These are phyloP conservation scores for Aspidapion aeneum DNA, from an alignment of 2,888 invertebrate genomes.

Conservation along the genomic window DNA sequence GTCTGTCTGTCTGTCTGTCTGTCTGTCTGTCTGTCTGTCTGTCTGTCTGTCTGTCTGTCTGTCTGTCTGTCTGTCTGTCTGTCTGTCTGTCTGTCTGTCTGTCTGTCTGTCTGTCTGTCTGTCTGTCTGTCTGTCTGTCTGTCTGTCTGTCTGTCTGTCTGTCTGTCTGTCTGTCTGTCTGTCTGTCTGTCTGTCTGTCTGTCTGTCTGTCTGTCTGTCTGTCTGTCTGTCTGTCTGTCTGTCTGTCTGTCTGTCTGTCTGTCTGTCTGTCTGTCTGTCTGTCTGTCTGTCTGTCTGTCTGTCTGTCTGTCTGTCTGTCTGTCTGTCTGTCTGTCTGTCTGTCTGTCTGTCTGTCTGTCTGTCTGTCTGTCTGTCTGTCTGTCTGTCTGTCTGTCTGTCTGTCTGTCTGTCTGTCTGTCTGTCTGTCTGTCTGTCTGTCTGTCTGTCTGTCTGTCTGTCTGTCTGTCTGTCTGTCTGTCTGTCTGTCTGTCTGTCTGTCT, in stretches of 20 bases:
- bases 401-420: slow-evolving; percentile 12
- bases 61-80: slow-evolving; percentile 11
- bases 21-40: too few relatives aligned
- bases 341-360: slow-evolving; percentile 13
- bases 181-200: slow-evolving; percentile 17
- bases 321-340: slow-evolving; percentile 14
- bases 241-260: slow-evolving; percentile 18
- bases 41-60: too few relatives aligned
- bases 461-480: slow-evolving; percentile 12
- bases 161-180: slow-evolving; percentile 16
- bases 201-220: slow-evolving; percentile 16
- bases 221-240: slow-evolving; percentile 11
- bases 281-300: slow-evolving; percentile 19
- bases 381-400: slow-evolving; percentile 19
- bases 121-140: slow-evolving; percentile 17
- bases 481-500: slow-evolving; percentile 12
- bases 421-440: slow-evolving; percentile 14
- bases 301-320: slow-evolving; percentile 17
- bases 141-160: slow-evolving; percentile 16
- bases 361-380: slow-evolving; percentile 17
- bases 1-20: too few relatives aligned
- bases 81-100: slow-evolving; percentile 20
- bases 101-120: slow-evolving; percentile 15
- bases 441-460: slow-evolving; percentile 12
- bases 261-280: slow-evolving; percentile 18